Evolutionary conservation across 2,888 invertebrate species (phyloP).

Genomic region (Thumatha senex): DNA sequence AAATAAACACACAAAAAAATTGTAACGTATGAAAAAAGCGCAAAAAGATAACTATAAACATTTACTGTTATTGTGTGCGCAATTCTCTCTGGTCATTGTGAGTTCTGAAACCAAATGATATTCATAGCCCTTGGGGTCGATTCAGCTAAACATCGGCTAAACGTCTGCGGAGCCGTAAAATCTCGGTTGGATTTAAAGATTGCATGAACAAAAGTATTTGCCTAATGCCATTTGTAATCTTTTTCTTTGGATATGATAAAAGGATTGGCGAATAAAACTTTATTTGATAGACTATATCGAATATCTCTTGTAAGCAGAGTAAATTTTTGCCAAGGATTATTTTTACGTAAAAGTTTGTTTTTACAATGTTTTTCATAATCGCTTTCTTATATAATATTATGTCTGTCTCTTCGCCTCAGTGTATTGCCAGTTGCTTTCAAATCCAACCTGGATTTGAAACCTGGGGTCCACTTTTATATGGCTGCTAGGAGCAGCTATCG

Average conservation of each 20-base stretch:
- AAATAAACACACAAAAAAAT: slow-evolving; percentile 11
- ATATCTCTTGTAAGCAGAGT: too few relatives aligned
- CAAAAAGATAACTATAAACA: slow-evolving; percentile 30
- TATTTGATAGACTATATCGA: slow-evolving; percentile 1
- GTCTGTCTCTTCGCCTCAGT: too few relatives aligned
- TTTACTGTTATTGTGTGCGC: slow-evolving; percentile 31
- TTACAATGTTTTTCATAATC: too few relatives aligned
- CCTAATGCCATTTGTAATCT: slow-evolving; percentile 3
- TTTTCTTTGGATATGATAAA: slow-evolving; percentile 5
- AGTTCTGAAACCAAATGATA: slow-evolving; percentile 26
- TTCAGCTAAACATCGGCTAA: slow-evolving; percentile 37
- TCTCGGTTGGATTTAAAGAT: slow-evolving; percentile 20
- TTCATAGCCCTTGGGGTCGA: slow-evolving; percentile 28
- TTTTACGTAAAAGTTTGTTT: too few relatives aligned
- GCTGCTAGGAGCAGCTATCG: too few relatives aligned
- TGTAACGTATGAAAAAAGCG: slow-evolving; percentile 15
- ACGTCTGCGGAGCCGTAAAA: slow-evolving; percentile 31
- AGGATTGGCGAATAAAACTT: slow-evolving; percentile 9
- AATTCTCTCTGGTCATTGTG: slow-evolving; percentile 23
- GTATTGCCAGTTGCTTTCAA: too few relatives aligned
- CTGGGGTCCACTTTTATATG: too few relatives aligned
- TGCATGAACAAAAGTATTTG: slow-evolving; percentile 11
- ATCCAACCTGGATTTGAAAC: too few relatives aligned
- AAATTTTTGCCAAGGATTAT: too few relatives aligned
- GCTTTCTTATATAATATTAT: too few relatives aligned